These are phyloP conservation scores for Neoascia interrupta DNA, from an alignment of 2,888 invertebrate species.

Conservation along the genomic window DNA sequence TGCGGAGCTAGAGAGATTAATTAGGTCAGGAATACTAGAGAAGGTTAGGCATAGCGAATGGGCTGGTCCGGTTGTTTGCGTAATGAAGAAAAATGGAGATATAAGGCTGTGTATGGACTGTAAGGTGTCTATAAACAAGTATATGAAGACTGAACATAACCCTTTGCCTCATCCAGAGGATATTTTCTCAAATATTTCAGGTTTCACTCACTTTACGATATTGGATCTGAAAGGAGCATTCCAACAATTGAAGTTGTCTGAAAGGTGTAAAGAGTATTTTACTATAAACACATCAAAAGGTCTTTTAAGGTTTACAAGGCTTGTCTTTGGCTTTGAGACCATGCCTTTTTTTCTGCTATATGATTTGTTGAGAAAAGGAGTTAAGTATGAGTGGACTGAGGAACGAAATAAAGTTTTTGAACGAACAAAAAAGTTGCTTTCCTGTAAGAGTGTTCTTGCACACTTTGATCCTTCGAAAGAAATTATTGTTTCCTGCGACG, in stretches of 20 bases:
- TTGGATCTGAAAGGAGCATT: no score
- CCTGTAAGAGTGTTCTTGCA: constrained; percentile 9
- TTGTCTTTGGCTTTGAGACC: no score
- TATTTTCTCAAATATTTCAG: constrained; percentile 7
- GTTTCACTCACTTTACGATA: neutral
- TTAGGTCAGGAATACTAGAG: neutral
- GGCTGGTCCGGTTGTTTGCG: neutral
- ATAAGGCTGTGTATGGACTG: neutral
- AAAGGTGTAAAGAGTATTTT: constrained; percentile 11
- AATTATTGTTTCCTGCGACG: constrained; percentile 52
- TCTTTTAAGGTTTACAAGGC: no score
- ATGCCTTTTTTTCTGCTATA: constrained; percentile 27
- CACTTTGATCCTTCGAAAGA: constrained; percentile 43
- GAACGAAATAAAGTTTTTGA: constrained; percentile 11
- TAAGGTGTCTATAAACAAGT: neutral
- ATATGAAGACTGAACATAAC: no score
- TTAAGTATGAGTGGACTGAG: constrained; percentile 3
- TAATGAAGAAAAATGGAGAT: neutral
- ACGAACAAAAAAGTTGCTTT: constrained; percentile 10
- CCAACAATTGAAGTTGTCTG: constrained; percentile 17
- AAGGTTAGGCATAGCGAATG: neutral
- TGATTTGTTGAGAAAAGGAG: constrained; percentile 7
- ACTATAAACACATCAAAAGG: constrained; percentile 10
- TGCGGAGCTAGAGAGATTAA: neutral
- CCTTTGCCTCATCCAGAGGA: constrained; percentile 10